phyloP scores from a whole-genome alignment of 2,113 vertebrate genomes.

The Actinemys pallida region DNA sequence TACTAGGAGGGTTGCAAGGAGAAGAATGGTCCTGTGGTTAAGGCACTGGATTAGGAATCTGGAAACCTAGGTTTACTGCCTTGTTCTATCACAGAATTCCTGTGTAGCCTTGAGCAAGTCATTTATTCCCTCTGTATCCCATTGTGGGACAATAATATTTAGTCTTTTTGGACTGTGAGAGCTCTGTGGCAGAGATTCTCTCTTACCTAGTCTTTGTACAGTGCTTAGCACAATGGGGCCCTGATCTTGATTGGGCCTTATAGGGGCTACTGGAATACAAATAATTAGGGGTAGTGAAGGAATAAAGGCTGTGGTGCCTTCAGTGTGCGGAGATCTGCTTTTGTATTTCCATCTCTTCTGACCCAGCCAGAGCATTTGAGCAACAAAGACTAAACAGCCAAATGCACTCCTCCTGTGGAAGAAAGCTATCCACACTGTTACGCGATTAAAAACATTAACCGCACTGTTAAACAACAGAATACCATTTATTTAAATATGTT shows the following conservation, averaged over 20 bases:
- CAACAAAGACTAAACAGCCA: not conserved
- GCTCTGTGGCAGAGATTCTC: not conserved
- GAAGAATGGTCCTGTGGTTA: not conserved
- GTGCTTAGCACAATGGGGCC: not conserved
- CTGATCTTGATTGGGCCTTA: not conserved
- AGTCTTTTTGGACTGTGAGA: not conserved
- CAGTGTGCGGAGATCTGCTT: not conserved
- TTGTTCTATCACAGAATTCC: not conserved
- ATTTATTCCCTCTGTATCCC: not conserved
- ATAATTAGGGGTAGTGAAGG: not conserved
- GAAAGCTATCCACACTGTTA: not conserved
- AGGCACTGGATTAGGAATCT: not conserved
- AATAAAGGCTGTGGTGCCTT: too few species aligned
- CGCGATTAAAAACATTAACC: too few species aligned
- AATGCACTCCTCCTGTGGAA: not conserved
- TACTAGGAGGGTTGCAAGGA: not conserved
- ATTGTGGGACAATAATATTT: not conserved
- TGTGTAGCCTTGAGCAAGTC: not conserved
- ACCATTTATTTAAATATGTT: too few species aligned
- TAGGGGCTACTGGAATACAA: not conserved
- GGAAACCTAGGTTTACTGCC: not conserved
- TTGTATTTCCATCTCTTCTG: not conserved
- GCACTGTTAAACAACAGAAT: not conserved
- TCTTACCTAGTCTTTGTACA: not conserved
- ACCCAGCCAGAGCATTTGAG: not conserved